Evolutionary conservation across 1,140 invertebrate genomes (phyloP).

Genomic region (Drosophila kikkawai): DNA sequence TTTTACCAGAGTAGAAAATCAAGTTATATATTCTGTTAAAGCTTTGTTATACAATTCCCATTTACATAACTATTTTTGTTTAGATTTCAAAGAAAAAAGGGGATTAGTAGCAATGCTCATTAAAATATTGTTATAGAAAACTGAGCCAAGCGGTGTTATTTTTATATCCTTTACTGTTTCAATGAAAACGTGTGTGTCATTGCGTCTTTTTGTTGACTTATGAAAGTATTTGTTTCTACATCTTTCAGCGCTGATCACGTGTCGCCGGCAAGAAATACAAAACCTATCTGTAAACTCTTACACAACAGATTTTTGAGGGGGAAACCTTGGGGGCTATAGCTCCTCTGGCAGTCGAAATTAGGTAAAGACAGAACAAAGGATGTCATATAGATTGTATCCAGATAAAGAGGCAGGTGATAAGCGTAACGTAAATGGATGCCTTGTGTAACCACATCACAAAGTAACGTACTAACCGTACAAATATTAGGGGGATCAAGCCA

Average conservation of each 20-base stretch:
- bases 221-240: constrained; percentile 4
- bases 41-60: neutral
- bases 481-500: constrained; percentile 38
- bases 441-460: constrained; percentile 55
- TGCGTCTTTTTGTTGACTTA: neutral
- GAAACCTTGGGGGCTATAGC: neutral
- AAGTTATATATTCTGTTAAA: neutral
- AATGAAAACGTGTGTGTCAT: constrained; percentile 9
- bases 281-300: neutral
- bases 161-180: neutral
- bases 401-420: constrained; percentile 34
- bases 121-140: neutral
- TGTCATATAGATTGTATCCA: constrained; percentile 25
- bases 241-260: constrained; percentile 18
- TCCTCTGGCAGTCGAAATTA: neutral
- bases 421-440: constrained; percentile 38
- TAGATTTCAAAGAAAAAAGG: neutral
- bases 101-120: neutral
- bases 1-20: neutral
- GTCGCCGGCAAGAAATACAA: neutral
- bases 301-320: neutral
- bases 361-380: constrained; percentile 5
- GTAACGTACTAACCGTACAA: constrained; percentile 36
- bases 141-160: neutral
- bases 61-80: neutral